Evolutionary conservation across 1,140 invertebrate species (phyloP), one percentile per base, ranked within the genome.

Genomic region (Spodoptera litura): DNA sequence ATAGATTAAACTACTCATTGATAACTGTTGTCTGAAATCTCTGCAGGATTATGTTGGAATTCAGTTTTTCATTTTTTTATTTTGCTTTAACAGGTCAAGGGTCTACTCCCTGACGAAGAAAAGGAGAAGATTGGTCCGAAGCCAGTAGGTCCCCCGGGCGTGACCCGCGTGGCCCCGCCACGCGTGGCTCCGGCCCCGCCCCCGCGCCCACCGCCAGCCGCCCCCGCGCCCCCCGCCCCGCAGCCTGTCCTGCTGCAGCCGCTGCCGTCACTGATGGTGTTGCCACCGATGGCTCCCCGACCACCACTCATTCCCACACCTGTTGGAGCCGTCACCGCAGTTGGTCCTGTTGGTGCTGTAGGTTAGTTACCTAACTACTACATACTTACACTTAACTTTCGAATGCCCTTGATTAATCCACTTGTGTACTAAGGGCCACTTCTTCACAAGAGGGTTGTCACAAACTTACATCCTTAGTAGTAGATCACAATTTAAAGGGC

Each of bases 71-170:
- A 56, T 12, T 11, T 11, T 4, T 12, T 13, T 0, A 56, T 27
- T 6, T 38, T 12, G 20, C 31, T 44, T 15, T 8, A 55, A 25
- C 82, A 93, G 91, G 96, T 98, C 0, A 99, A 99, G 93, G 98
- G 98, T 10, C 95, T 99, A 5, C 92, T 99, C 74, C 98, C 98
- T 0, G 98, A 99, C 90, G 98, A 99, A 89, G 98, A 99, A 86
- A 99, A 99, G 85, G 98, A 99, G 81, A 98, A 98, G 87, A 98
- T 98, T 82, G 97, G 97, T 6, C 97, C 97, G 0, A 97, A 98
- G 90, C 97, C 97, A 2, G 96, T 97, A 31, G 84, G 73, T 12
- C 58, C 83, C 51, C 59, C 79, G 70, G 38, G 66, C 76, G 51
- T 77, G 56, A 81, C 93, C 93, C 13, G 58, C 81, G 78, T 79